A percentile compares a stretch with the other conserved stretches of the same genome.
phyloP scores from a whole-genome alignment of 2,113 vertebrate species.

The Limanda limanda region DNA sequence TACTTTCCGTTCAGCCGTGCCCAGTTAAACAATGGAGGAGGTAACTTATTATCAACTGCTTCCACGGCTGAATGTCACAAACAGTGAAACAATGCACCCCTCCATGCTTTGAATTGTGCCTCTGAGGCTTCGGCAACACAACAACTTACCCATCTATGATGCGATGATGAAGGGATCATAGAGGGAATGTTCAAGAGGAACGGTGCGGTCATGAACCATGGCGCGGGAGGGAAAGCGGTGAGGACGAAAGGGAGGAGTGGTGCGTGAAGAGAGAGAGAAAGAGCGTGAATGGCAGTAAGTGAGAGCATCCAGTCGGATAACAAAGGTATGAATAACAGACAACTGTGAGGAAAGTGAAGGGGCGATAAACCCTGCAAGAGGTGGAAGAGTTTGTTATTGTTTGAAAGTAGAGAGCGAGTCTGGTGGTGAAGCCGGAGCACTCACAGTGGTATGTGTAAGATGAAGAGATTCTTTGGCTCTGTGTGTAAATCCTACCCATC shows the following conservation, averaged over 20 bases:
- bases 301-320: conserved; percentile 43
- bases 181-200: conserved; percentile 6
- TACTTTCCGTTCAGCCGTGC: conserved; percentile 33
- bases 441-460: conserved; percentile 31
- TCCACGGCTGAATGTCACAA: conserved; percentile 48
- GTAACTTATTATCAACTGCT: conserved; percentile 54
- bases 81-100: background rate
- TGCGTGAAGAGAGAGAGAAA: conserved; percentile 10
- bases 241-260: conserved; percentile 4
- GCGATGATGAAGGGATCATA: conserved; percentile 50
- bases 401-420: conserved; percentile 30
- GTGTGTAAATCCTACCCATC: conserved; percentile 61
- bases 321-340: conserved; percentile 46
- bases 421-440: conserved; percentile 11
- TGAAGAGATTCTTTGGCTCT: conserved; percentile 32
- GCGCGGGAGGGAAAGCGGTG: conserved; percentile 32
- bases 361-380: background rate
- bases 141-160: conserved; percentile 26
- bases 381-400: conserved; percentile 42
- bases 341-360: background rate
- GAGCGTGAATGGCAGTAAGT: conserved; percentile 39
- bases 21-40: conserved; percentile 57
- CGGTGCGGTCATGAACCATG: conserved; percentile 33
- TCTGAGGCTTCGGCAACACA: background rate
- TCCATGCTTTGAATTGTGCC: conserved; percentile 33